Conservation (phyloP, 2,888 invertebrate genomes). For the Conchocele bisecta region DNA sequence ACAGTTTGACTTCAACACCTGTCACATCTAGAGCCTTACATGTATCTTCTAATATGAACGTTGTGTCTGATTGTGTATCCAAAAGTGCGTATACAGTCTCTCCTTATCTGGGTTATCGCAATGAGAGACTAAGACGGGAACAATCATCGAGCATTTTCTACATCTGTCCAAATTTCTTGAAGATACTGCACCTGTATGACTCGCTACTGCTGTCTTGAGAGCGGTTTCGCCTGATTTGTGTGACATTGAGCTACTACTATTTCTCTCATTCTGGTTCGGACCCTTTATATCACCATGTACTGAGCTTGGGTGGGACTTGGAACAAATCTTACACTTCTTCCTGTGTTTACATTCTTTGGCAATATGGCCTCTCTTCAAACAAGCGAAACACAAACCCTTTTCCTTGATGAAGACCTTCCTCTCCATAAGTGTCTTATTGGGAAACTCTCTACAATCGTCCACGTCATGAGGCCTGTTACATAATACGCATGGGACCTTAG, state of each 20-base stretch:
- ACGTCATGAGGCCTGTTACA: slow-evolving; percentile 33
- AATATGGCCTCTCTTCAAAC: slow-evolving; percentile 23
- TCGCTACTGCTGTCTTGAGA: background rate
- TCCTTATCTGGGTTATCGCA: too few species aligned
- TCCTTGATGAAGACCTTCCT: slow-evolving; percentile 37
- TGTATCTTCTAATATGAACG: too few species aligned
- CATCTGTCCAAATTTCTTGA: too few species aligned
- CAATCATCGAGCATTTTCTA: too few species aligned
- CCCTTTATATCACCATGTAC: slow-evolving; percentile 31
- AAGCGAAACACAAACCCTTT: slow-evolving; percentile 34
- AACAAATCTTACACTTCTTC: slow-evolving; percentile 30
- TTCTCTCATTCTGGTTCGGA: background rate
- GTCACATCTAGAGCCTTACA: too few species aligned
- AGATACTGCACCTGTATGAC: background rate
- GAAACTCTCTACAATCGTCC: slow-evolving; percentile 21
- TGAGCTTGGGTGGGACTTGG: slow-evolving; percentile 27
- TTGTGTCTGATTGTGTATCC: too few species aligned
- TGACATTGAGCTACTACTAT: too few species aligned
- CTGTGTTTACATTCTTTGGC: slow-evolving; percentile 26
- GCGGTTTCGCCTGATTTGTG: background rate
- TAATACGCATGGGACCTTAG: slow-evolving; percentile 1
- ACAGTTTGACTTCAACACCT: too few species aligned
- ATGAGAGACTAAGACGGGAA: too few species aligned
- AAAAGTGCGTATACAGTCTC: too few species aligned
- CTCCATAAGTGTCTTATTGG: slow-evolving; percentile 16